Evolutionary conservation across 30 jellyfish, hydroid and myxozoan species (phyloP).

Genomic region (Chironex yamaguchii): DNA sequence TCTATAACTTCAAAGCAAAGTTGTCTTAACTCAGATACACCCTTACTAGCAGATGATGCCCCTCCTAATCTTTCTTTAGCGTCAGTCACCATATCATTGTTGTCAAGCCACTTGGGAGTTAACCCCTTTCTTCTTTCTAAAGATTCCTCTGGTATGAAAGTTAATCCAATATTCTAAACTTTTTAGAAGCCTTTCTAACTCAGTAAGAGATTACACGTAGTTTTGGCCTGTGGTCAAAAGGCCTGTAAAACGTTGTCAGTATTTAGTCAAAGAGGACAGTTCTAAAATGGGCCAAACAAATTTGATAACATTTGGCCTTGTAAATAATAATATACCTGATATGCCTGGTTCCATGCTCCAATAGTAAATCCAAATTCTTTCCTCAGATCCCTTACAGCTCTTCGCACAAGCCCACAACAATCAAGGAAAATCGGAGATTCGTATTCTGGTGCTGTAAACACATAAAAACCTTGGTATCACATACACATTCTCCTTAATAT

Average conservation of each 20-base stretch:
- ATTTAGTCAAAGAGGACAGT: background rate
- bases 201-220: too few relatives aligned
- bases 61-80: background rate
- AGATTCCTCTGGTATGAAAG: too few relatives aligned
- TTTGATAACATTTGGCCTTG: background rate
- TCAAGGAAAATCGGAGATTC: slow-evolving; percentile 81
- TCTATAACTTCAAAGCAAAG: background rate
- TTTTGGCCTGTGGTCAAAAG: background rate
- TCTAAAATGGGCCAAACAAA: background rate
- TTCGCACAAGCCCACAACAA: slow-evolving; percentile 90
- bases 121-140: too few relatives aligned
- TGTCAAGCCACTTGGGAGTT: background rate
- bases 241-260: background rate
- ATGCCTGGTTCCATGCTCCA: slow-evolving; percentile 93
- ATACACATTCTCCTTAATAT: too few relatives aligned
- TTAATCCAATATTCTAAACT: too few relatives aligned
- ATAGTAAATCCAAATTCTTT: slow-evolving; percentile 82
- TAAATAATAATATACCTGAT: slow-evolving; percentile 54
- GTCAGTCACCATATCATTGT: background rate
- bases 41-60: background rate
- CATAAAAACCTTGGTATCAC: too few relatives aligned
- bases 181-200: background rate
- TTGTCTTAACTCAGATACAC: background rate
- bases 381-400: slow-evolving; percentile 63
- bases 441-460: slow-evolving; percentile 71